These are phyloP conservation scores for Xenopus borealis DNA, from an alignment of 2,113 vertebrate species.

Conservation along the genomic window DNA sequence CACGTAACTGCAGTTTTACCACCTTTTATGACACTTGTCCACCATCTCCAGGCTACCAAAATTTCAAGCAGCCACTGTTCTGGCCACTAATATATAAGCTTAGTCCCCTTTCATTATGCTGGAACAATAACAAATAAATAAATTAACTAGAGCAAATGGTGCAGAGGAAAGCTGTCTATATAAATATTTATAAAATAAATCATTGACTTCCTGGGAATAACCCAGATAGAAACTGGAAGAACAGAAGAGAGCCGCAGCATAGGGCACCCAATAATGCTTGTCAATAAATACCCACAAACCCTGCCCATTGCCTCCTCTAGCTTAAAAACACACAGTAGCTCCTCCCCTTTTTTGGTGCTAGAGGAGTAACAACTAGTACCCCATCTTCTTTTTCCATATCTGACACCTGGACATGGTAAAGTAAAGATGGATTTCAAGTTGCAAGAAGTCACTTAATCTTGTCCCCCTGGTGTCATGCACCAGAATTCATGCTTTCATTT, in stretches of 20 bases:
- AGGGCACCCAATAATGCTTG: slow-evolving; percentile 57
- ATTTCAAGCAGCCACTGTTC: slow-evolving; percentile 52
- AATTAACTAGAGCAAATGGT: slow-evolving; percentile 36
- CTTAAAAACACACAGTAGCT: slow-evolving; percentile 8
- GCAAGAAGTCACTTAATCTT: slow-evolving; percentile 18
- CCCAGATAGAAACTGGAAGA: slow-evolving; percentile 45
- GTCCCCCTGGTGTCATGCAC: slow-evolving; percentile 36
- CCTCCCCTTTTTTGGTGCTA: neutral
- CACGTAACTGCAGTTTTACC: slow-evolving; percentile 16
- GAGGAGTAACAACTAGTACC: slow-evolving; percentile 14
- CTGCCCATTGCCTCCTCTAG: slow-evolving; percentile 51
- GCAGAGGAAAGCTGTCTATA: slow-evolving; percentile 43
- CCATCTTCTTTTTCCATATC: neutral
- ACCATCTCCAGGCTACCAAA: slow-evolving; percentile 8
- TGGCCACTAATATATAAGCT: slow-evolving; percentile 22
- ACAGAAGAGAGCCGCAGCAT: slow-evolving; percentile 34
- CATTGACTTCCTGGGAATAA: slow-evolving; percentile 33
- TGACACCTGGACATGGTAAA: neutral
- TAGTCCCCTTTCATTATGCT: slow-evolving; percentile 9
- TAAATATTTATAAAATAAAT: slow-evolving; percentile 47
- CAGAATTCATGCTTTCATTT: slow-evolving; percentile 19
- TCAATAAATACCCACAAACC: slow-evolving; percentile 67
- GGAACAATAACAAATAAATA: slow-evolving; percentile 41
- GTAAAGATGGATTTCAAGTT: slow-evolving; percentile 18
- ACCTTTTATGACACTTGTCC: slow-evolving; percentile 2